Conservation (phyloP, 2,113 vertebrate genomes). For the Nothocercus nigrocapillus region DNA sequence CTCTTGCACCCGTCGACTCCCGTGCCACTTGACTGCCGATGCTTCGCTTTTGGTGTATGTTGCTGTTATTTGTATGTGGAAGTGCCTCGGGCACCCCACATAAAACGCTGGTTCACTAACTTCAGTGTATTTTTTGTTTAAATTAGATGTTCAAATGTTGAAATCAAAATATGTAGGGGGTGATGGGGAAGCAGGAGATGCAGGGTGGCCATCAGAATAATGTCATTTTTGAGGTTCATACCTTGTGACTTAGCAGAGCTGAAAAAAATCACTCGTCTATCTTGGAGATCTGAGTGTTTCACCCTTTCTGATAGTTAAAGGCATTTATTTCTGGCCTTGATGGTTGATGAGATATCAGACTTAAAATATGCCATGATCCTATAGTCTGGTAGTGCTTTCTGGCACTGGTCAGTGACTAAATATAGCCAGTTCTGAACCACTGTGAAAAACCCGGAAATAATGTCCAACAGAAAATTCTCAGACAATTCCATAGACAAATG, state of each 20-base stretch:
- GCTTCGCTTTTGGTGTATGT: conserved; percentile 17
- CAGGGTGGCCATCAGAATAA: conserved; percentile 1
- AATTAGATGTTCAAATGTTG: conserved; percentile 50
- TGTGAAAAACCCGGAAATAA: conserved; percentile 66
- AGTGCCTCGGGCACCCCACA: conserved; percentile 12
- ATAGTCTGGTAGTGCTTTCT: conserved; percentile 62
- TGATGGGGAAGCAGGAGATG: not conserved
- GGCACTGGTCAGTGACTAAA: conserved; percentile 53
- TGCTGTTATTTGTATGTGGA: conserved; percentile 41
- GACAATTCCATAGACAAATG: conserved; percentile 63
- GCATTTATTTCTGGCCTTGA: conserved; percentile 58
- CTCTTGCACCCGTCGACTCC: not conserved
- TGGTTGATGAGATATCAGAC: conserved; percentile 52
- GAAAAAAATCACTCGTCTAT: not conserved
- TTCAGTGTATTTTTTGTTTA: conserved; percentile 33
- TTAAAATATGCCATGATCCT: conserved; percentile 69
- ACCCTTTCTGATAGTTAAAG: conserved; percentile 26
- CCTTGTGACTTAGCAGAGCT: not conserved
- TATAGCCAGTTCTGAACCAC: conserved; percentile 16
- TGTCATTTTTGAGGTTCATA: conserved; percentile 1
- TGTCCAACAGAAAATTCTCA: conserved; percentile 62
- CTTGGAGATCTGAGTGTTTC: conserved; percentile 27
- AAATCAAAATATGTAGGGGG: conserved; percentile 33
- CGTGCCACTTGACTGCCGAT: not conserved
- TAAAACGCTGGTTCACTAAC: conserved; percentile 35